Evolutionary conservation across 2,113 vertebrate species (phyloP).

Genomic region (Chloropsis cyanopogon): DNA sequence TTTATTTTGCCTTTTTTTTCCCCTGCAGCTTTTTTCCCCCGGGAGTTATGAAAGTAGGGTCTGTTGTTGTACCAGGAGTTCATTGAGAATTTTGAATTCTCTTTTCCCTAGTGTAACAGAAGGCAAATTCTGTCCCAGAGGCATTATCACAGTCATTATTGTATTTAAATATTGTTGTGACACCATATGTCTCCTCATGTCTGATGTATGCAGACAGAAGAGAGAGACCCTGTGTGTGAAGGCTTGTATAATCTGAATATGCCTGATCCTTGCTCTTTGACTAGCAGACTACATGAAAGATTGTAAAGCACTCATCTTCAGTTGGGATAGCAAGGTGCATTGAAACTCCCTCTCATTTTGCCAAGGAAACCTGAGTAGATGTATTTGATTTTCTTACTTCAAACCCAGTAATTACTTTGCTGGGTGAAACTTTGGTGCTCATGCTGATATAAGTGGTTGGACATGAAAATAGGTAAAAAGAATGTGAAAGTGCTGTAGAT

Average conservation of each 20-base stretch:
- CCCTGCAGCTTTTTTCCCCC: background rate
- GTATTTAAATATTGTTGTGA: conserved; percentile 59
- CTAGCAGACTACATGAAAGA: background rate
- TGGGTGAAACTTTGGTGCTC: background rate
- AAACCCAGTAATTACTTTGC: background rate
- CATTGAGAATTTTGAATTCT: background rate
- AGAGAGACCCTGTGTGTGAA: background rate
- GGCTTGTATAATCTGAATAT: background rate
- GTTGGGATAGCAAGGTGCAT: background rate
- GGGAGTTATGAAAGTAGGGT: background rate
- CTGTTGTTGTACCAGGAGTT: background rate
- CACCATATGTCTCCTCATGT: conserved; percentile 12
- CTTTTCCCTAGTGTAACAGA: conserved; percentile 32
- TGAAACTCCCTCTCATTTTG: conserved; percentile 6
- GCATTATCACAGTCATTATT: conserved; percentile 44
- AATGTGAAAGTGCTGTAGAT: background rate
- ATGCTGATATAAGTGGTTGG: background rate
- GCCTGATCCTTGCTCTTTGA: conserved; percentile 22
- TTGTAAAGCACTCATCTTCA: background rate
- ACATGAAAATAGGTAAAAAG: background rate
- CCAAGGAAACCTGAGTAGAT: background rate
- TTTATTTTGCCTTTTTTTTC: background rate
- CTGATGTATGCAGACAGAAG: conserved; percentile 30
- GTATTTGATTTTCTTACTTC: background rate
- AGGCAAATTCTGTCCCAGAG: conserved; percentile 38